Conservation (phyloP, 2,113 vertebrate species). For the Xyrauchen texanus region DNA sequence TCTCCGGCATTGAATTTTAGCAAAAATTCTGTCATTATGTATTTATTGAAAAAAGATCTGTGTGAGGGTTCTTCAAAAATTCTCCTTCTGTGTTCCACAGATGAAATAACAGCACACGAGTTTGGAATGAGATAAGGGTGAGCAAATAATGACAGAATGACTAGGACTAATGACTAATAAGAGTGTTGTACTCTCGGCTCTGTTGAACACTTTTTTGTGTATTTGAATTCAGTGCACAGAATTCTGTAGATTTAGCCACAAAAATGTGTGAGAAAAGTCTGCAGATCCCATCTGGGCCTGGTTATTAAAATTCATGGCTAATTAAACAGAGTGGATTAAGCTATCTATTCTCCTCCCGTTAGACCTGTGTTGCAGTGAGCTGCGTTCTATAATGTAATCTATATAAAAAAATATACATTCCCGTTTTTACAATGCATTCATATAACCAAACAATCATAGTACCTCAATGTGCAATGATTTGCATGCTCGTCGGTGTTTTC, state of each 20-base stretch:
- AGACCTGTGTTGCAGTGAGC: not conserved
- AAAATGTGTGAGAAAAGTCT: not conserved
- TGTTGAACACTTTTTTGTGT: not conserved
- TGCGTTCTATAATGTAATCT: no score
- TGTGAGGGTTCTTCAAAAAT: no score
- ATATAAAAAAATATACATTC: not conserved
- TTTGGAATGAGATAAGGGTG: no score
- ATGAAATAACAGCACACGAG: no score
- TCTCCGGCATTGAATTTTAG: not conserved
- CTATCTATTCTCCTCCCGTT: constrained; percentile 8
- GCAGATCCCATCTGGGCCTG: not conserved
- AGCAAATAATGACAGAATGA: no score
- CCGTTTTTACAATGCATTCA: not conserved
- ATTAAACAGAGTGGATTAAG: constrained; percentile 1
- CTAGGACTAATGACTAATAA: not conserved
- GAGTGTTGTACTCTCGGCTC: not conserved
- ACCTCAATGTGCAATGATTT: constrained; percentile 7
- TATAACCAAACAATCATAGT: constrained; percentile 1
- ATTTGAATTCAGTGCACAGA: not conserved
- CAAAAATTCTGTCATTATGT: no score
- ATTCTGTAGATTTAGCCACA: not conserved
- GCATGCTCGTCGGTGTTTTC: constrained; percentile 2
- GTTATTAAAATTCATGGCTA: not conserved
- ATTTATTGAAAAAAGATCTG: no score
- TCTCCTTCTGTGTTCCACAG: no score